Base-by-base conservation (phyloP, 2,113 vertebrate species). In the Mustelus asterias region DNA sequence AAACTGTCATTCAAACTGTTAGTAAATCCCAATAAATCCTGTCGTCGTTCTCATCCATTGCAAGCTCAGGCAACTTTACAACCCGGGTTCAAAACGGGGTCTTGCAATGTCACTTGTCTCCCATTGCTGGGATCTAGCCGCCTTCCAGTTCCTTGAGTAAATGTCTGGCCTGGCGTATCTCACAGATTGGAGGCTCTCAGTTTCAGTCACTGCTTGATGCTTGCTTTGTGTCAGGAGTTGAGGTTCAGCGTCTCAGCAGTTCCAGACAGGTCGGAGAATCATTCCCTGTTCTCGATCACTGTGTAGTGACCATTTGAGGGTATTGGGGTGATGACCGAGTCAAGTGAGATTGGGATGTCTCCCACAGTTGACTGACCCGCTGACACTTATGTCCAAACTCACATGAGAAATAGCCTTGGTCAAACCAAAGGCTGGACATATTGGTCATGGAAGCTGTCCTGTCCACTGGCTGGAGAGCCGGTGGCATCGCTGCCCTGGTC, bases 1-100 rank as follows among this genome's bases (percentile, higher is more conserved):
- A 95, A 95, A 72, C 94, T 70, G 44, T 95, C 72, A 95, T 54
- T 95, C 44, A 95, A 72, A 95, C 94, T 95, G 37, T 20, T 72
- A 69, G 94, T 72, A 95, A 95, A 13, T 70, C 54, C 18, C 37
- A 54, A 95, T 41, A 95, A 95, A 18, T 72, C 14, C 41, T 48
- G 65, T 95, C 94, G 7, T 95, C 72, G 14, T 54, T 76, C 94
- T 54, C 94, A 48, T 48, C n/a, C 29, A 41, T 48, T 37, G 24
- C 93, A 70, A 95, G 67, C 48, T 37, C 29, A 20, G 65, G 88
- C 48, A 44, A 60, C 44, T 89, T 89, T 89, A 89, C 86, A 54
- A 90, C 54, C 0, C 54, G 60, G 29, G 26, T 76, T 95, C 41
- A 48, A 95, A 95, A 72, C 48, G 41, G 9, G 20, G 2, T 24